Percentiles rank a stretch among this genome's conserved stretches.
Evolutionary conservation across 1,140 invertebrate species (phyloP).

Genomic region (Octopus sinensis): DNA sequence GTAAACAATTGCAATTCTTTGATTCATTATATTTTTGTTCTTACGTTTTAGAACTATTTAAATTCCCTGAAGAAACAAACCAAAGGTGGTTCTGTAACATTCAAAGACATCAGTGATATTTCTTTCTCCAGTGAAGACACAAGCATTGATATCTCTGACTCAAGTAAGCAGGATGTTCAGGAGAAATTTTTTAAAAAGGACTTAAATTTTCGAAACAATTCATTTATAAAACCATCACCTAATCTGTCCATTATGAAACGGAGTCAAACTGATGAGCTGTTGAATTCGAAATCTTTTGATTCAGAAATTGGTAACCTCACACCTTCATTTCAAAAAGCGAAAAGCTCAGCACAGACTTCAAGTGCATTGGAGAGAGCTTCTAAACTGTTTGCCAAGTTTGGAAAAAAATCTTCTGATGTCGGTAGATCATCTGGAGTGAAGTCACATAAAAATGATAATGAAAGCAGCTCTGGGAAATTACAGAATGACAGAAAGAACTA

Average conservation of each 20-base stretch:
- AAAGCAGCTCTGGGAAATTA: background rate
- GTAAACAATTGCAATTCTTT: too few species aligned
- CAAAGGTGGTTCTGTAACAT: slow-evolving; percentile 32
- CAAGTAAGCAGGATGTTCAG: background rate
- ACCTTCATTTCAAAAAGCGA: background rate
- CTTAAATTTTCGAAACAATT: background rate
- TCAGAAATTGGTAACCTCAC: background rate
- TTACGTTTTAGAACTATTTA: slow-evolving; percentile 38
- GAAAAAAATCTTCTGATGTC: background rate
- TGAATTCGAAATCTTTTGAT: background rate
- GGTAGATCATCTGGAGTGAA: background rate
- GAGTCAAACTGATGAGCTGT: background rate
- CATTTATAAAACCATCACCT: background rate
- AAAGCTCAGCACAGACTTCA: background rate
- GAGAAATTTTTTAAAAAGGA: background rate
- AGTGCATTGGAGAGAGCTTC: background rate
- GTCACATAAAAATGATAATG: background rate
- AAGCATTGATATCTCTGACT: background rate
- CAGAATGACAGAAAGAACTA: background rate
- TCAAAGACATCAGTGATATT: slow-evolving; percentile 41
- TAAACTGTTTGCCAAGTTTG: background rate
- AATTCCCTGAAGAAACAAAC: slow-evolving; percentile 41
- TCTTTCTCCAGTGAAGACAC: slow-evolving; percentile 36
- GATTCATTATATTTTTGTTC: slow-evolving; percentile 1
- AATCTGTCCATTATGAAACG: background rate